Percentiles rank a stretch among this genome's conserved stretches.
Conservation (phyloP, 1,140 invertebrate species). For the Drosophila melanica region DNA sequence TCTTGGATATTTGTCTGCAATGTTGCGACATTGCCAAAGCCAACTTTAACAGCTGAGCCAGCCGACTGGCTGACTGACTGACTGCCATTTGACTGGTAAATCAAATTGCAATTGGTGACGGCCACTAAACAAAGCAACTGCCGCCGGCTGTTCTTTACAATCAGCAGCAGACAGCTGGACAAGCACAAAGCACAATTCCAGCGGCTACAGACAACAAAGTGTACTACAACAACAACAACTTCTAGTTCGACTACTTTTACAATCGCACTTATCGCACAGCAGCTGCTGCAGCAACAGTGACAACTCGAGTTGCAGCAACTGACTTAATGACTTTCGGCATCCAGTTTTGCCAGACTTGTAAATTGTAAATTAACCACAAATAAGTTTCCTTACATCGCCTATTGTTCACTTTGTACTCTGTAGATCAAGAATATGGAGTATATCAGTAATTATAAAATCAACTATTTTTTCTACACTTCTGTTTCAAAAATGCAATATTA, state of each 20-base stretch:
- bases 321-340: constrained; percentile 2
- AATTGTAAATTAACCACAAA: background rate
- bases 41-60: background rate
- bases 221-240: background rate
- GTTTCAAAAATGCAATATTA: too few species aligned
- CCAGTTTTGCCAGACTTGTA: background rate
- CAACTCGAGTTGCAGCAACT: constrained; percentile 2
- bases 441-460: too few species aligned
- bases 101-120: constrained; percentile 26
- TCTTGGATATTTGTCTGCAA: background rate
- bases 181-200: constrained; percentile 18
- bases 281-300: background rate
- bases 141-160: constrained; percentile 11
- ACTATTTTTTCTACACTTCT: too few species aligned
- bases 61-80: background rate
- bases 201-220: background rate
- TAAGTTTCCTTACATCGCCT: background rate
- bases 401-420: too few species aligned
- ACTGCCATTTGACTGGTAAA: constrained; percentile 13
- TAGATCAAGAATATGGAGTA: too few species aligned
- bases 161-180: constrained; percentile 5
- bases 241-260: too few species aligned
- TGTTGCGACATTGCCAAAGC: background rate
- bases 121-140: constrained; percentile 24
- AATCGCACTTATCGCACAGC: background rate